phyloP scores from a whole-genome alignment of 2,888 invertebrate genomes.

The Drosophila paracracens region DNA sequence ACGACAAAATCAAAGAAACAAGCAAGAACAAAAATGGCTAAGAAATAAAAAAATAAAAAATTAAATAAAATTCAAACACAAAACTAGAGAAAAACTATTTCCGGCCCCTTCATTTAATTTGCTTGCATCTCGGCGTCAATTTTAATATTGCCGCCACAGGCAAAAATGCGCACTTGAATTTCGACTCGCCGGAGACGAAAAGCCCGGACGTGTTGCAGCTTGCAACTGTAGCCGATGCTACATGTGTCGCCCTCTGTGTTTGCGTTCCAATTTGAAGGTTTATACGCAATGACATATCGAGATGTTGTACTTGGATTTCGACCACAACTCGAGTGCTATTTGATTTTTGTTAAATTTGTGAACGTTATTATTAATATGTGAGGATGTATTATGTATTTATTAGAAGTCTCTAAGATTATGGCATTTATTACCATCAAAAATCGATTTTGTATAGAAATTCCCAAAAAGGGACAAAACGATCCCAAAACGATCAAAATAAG shows the following conservation, averaged over 20 bases:
- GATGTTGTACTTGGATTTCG: neutral
- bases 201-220: conserved; percentile 46
- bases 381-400: neutral
- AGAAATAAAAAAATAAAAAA: conserved; percentile 11
- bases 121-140: conserved; percentile 69
- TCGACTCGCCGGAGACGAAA: conserved; percentile 2
- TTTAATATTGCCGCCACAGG: conserved; percentile 74
- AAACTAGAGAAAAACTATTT: conserved; percentile 66
- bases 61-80: conserved; percentile 45
- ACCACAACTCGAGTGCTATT: neutral
- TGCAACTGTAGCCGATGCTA: conserved; percentile 66
- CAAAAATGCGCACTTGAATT: conserved; percentile 56
- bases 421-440: too few relatives aligned
- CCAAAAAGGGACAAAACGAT: too few relatives aligned
- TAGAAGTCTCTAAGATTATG: too few relatives aligned
- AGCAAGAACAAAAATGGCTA: conserved; percentile 3
- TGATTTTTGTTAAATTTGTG: too few relatives aligned
- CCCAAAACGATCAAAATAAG: too few relatives aligned
- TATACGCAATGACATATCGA: neutral
- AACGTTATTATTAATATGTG: neutral
- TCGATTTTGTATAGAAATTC: too few relatives aligned
- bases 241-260: conserved; percentile 46
- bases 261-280: neutral
- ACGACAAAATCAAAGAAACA: conserved; percentile 80
- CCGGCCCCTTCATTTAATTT: conserved; percentile 56